These are phyloP conservation scores for Mythimna loreyi DNA, from an alignment of 2,888 invertebrate genomes.

Conservation along the genomic window DNA sequence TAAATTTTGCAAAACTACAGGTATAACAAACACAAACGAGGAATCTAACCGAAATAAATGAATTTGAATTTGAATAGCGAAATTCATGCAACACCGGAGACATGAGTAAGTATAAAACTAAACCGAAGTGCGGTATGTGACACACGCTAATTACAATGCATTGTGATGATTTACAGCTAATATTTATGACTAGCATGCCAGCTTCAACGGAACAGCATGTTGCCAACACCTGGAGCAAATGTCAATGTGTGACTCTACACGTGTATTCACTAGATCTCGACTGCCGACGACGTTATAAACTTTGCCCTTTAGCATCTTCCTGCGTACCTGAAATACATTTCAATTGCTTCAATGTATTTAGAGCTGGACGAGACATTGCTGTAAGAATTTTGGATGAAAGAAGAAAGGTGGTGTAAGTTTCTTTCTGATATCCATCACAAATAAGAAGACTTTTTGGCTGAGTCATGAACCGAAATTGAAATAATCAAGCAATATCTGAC, in stretches of 20 bases:
- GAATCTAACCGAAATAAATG: too few species aligned
- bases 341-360: conserved; percentile 10
- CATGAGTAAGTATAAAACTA: conserved; percentile 23
- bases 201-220: conserved; percentile 21
- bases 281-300: conserved; percentile 5
- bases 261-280: not conserved
- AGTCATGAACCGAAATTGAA: not conserved
- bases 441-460: conserved; percentile 16
- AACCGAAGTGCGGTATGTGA: conserved; percentile 9
- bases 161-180: conserved; percentile 41
- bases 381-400: conserved; percentile 36
- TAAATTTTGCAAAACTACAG: too few species aligned
- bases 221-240: conserved; percentile 37
- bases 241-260: not conserved
- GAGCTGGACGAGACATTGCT: conserved; percentile 1
- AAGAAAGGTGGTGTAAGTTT: conserved; percentile 21
- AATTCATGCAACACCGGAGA: not conserved
- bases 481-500: too few species aligned
- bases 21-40: too few species aligned
- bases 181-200: conserved; percentile 27
- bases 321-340: conserved; percentile 4
- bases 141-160: conserved; percentile 39
- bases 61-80: too few species aligned
- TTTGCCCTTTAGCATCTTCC: not conserved
- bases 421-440: conserved; percentile 26